phyloP scores from a whole-genome alignment of 2,888 invertebrate species.

The Bedellia somnulentella region DNA sequence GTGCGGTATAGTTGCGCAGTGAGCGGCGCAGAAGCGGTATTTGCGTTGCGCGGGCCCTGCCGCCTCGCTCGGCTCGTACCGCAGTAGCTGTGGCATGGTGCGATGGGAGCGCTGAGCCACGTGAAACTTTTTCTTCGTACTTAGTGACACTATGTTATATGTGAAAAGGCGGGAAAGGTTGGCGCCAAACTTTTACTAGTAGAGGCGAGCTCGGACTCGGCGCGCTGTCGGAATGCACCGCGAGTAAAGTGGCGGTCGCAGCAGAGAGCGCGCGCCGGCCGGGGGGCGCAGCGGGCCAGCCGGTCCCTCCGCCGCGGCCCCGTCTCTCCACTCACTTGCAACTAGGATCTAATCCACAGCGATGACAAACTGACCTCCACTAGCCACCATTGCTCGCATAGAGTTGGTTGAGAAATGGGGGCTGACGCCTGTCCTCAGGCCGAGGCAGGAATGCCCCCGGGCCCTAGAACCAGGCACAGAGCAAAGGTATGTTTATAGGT shows the following conservation, averaged over 20 bases:
- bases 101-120: constrained; percentile 3
- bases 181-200: neutral
- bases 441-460: constrained; percentile 92
- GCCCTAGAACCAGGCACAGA: constrained; percentile 70
- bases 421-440: constrained; percentile 96
- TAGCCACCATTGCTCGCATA: constrained; percentile 95
- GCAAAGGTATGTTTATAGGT: constrained; percentile 63
- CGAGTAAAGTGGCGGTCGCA: constrained; percentile 35
- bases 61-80: too few relatives aligned
- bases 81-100: constrained; percentile 1
- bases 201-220: constrained; percentile 6
- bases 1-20: constrained; percentile 14
- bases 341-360: constrained; percentile 33
- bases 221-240: constrained; percentile 17
- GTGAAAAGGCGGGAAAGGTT: constrained; percentile 2
- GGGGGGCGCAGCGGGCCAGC: constrained; percentile 49
- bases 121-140: too few relatives aligned
- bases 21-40: constrained; percentile 8
- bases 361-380: constrained; percentile 59
- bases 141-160: too few relatives aligned
- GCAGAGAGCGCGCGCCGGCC: constrained; percentile 33
- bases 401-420: constrained; percentile 97
- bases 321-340: constrained; percentile 26
- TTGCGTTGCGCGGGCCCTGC: constrained; percentile 15
- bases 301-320: constrained; percentile 37